Conservation (phyloP, 2,113 vertebrate genomes). For the Gulo gulo region DNA sequence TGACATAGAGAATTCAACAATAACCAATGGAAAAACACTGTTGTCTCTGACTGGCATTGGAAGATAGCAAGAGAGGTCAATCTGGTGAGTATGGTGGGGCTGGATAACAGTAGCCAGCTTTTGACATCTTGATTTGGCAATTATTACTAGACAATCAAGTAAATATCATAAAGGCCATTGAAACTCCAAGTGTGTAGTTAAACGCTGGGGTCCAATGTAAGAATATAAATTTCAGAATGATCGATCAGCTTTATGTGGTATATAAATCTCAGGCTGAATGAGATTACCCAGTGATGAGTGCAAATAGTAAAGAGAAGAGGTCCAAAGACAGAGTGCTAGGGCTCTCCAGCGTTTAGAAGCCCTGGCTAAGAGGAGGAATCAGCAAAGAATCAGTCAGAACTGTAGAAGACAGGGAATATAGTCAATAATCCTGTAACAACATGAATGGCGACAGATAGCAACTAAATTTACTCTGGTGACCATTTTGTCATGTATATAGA, state of each 20-base stretch:
- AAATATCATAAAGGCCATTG: not conserved
- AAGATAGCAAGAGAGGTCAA: not conserved
- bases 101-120: not conserved
- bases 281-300: not conserved
- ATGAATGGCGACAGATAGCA: not conserved
- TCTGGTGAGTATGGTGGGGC: not conserved
- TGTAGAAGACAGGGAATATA: not conserved
- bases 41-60: not conserved
- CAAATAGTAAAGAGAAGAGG: not conserved
- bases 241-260: not conserved
- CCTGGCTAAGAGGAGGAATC: fast-evolving
- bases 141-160: not conserved
- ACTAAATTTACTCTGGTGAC: not conserved
- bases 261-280: not conserved
- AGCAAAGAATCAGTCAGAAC: no score
- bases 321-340: not conserved
- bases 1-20: not conserved
- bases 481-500: not conserved
- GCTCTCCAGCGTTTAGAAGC: not conserved
- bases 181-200: not conserved
- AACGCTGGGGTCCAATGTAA: not conserved
- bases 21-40: not conserved
- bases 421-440: not conserved
- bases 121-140: not conserved
- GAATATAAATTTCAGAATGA: not conserved